Evolutionary conservation across 2,113 vertebrate genomes (phyloP), one percentile per base, ranked within the genome.

Genomic region (Microtus oregoni): DNA sequence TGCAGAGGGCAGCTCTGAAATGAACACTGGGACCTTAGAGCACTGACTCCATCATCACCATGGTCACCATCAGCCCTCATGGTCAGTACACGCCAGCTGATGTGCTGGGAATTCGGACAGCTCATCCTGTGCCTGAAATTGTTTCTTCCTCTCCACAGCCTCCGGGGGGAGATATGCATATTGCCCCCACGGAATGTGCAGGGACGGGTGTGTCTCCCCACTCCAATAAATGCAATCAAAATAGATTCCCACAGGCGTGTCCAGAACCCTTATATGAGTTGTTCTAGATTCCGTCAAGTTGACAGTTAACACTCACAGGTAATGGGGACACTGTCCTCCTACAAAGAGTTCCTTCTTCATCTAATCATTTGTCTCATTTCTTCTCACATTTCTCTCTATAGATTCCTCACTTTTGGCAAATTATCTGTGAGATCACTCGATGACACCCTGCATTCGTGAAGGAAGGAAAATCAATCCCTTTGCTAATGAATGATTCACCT

Each of bases 21-120:
- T 6, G 12, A 0, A 3, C 1, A 41, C 35, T 22, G 0, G 55
- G 28, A 52, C 52, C 68, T 78, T 0, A 26, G n/a, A 50, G 12
- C 13, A 14, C 44, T 13, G 14, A 7, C 14, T 65, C 9, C 44
- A 4, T 12, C 12, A 11, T 12, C 44, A 14, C 24, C 19, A 61
- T 1, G 5, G 19, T 10, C 10, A 19, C 17, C 24, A 2, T 11
- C 32, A 22, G 50, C n/a, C 7, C 3, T 1, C 13, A 32, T 73
- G 7, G 4, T 20, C 67, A 8, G 32, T 1, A 32, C 1, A 15
- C 30, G 3, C 75, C 32, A 7, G 30, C 58, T 32, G 78, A 50
- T 26, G 19, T 1, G 5, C 22, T 22, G 12, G 70, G 85, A 70
- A 9, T n/a, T 1, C 35, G 2, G 35, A 63, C 82, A 32, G 44